Evolutionary conservation across 2,797 vertebrate species (phyloP).

Genomic region (Danio kyathit): DNA sequence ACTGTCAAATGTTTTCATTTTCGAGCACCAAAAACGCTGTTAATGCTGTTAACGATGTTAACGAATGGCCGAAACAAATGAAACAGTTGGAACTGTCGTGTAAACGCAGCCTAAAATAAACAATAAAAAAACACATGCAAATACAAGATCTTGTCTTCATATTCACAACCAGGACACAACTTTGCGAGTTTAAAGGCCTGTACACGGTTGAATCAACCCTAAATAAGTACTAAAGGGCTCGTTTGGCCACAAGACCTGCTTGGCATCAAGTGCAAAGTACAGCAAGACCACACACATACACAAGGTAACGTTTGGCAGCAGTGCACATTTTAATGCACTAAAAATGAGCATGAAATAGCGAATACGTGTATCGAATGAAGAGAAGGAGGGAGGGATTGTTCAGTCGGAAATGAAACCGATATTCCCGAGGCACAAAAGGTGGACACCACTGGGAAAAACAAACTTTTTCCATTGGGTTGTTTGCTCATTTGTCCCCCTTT

Average conservation of each 20-base stretch:
- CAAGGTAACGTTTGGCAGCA: conserved; percentile 43
- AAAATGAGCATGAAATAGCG: conserved; percentile 12
- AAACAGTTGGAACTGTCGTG: neutral
- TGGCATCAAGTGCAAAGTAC: conserved; percentile 36
- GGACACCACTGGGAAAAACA: conserved; percentile 44
- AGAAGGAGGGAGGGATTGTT: conserved; percentile 20
- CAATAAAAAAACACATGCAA: conserved; percentile 50
- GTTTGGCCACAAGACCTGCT: conserved; percentile 27
- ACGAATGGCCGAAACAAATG: conserved; percentile 5
- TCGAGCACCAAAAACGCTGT: neutral
- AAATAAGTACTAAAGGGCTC: conserved; percentile 19
- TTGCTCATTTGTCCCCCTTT: conserved; percentile 14
- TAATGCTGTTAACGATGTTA: neutral
- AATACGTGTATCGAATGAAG: conserved; percentile 12
- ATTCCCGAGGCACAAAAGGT: conserved; percentile 48
- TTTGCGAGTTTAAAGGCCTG: conserved; percentile 3
- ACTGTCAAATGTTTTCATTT: neutral
- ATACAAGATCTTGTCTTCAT: neutral
- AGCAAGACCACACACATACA: conserved; percentile 34
- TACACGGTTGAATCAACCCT: neutral
- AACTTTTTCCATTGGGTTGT: conserved; percentile 32
- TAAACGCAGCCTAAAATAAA: neutral
- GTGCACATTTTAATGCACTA: conserved; percentile 28
- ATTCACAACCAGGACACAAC: neutral
- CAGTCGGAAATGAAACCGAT: conserved; percentile 37